These are phyloP conservation scores for Stylophora pistillata DNA, from an alignment of 64 coral and sea anemone genomes.

Conservation along the genomic window DNA sequence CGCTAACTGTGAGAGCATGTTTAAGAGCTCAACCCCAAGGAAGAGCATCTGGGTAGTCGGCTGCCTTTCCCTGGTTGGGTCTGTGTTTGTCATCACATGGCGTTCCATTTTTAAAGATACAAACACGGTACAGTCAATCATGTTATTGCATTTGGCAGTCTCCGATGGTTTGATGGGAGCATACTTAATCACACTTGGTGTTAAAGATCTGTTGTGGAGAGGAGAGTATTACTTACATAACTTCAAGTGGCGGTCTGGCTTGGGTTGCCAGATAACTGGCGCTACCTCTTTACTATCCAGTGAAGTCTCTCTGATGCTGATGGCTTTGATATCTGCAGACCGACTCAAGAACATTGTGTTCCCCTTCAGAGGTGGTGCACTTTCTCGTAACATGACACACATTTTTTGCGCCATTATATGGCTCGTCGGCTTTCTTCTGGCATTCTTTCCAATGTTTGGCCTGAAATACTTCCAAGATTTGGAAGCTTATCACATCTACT, in stretches of 20 bases:
- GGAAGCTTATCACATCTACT: not conserved
- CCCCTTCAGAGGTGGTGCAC: not conserved
- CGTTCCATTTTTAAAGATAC: not conserved
- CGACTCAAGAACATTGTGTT: constrained; percentile 19
- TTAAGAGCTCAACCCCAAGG: not conserved
- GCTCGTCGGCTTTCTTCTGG: constrained; percentile 7
- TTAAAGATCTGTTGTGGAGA: not conserved
- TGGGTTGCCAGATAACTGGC: not conserved
- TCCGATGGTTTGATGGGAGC: not conserved
- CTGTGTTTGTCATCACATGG: not conserved
- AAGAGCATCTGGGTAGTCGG: not conserved
- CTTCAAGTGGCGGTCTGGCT: not conserved
- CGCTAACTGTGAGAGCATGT: not conserved
- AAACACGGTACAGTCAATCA: not conserved
- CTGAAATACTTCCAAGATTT: not conserved
- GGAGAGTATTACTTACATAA: not conserved
- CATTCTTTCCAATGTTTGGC: constrained; percentile 2
- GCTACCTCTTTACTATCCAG: not conserved
- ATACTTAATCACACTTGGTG: not conserved
- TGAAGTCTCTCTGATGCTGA: not conserved
- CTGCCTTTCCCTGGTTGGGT: not conserved
- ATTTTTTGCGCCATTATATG: constrained; percentile 7
- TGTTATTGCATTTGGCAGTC: not conserved
- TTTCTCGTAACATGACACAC: not conserved
- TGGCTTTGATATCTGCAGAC: constrained; percentile 2